phyloP scores from a whole-genome alignment of 2,888 invertebrate species.

The Hetaerina titia region DNA sequence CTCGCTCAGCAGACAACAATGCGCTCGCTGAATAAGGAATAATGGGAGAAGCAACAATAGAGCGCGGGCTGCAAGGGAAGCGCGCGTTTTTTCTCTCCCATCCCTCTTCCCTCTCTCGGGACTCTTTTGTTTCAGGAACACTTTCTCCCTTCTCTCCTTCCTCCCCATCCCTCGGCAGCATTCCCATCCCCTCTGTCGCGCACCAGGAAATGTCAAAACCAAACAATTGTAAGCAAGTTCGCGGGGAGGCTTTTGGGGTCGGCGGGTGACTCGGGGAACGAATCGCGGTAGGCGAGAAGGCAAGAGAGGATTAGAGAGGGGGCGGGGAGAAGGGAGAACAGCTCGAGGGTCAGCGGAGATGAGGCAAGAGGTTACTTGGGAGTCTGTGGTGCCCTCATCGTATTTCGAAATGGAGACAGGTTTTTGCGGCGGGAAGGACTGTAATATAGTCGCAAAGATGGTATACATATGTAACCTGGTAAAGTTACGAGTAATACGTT shows the following conservation, averaged over 20 bases:
- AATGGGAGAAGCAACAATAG: constrained; percentile 1
- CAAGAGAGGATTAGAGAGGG: neutral
- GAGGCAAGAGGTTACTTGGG: neutral
- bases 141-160: neutral
- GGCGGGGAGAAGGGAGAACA: neutral
- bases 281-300: too few relatives aligned
- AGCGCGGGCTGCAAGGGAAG: neutral
- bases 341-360: neutral
- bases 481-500: too few relatives aligned
- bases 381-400: neutral
- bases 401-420: neutral
- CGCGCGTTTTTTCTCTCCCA: neutral
- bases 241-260: neutral
- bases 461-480: too few relatives aligned
- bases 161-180: neutral
- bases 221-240: neutral
- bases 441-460: too few relatives aligned
- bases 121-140: neutral
- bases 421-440: neutral
- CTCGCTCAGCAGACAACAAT: neutral
- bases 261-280: too few relatives aligned
- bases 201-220: constrained; percentile 10
- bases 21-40: neutral
- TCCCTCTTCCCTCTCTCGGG: neutral
- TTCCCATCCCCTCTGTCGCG: neutral